Base-by-base conservation (phyloP, 2,888 invertebrate genomes). In the Cyaniris semiargus region DNA sequence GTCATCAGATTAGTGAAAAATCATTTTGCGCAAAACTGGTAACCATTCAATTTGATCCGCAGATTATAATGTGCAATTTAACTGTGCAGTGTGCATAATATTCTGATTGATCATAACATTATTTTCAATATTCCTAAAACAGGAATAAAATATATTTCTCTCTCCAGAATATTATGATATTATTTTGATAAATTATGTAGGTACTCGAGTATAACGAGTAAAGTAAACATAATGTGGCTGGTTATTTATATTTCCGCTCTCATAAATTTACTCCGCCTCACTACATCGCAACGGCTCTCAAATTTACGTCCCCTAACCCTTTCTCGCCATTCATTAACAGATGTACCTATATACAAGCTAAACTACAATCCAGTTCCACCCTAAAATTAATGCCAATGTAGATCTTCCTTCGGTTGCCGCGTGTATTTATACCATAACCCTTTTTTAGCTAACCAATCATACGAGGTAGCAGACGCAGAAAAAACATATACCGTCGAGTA, bases 371-470 rank as follows among this genome's bases (percentile, higher is more conserved):
- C 90, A 90, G 90, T 90, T 91, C 90, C 86, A 86, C 86, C 74
- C 74, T 87, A 83, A 84, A 83, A 82, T 84, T 83, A 81, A 85
- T 86, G 86, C 87, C 88, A 87, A 87, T 71, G 38, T 71, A 71
- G 88, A 83, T 86, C 79, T 58, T 77, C 80, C 80, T 77, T 79
- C 77, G 79, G 84, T 84, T 84, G 84, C 85, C 76, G 81, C 84
- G 82, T 82, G 89, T 91, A 89, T 89, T 89, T 89, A 89, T 89
- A 87, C 82, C 86, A 82, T 88, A 92, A 92, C 91, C 93, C 93
- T 92, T 93, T 91, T 66, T 88, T 83, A 83, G 90, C 88, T 89
- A 90, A 91, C 90, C 86, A 86, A 93, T 94, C 88, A 86, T 85
- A 90, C 83, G 84, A 85, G 89, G 81, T 78, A 79, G 81, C 82